Conservation (phyloP, 2,888 invertebrate genomes). For the Drosophila rubida region DNA sequence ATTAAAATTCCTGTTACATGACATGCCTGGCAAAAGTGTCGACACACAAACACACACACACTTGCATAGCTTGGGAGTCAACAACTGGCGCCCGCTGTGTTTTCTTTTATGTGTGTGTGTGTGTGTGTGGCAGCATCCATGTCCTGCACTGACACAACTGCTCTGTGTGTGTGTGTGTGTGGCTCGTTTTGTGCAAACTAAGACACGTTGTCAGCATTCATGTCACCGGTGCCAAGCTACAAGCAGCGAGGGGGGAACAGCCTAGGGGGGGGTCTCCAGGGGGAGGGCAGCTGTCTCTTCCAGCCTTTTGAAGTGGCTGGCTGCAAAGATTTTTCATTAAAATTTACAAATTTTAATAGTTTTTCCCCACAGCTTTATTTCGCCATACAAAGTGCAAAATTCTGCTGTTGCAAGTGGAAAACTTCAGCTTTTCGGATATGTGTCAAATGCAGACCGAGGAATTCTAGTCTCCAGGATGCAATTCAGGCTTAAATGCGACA, state of each 20-base stretch:
- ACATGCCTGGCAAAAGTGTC: conserved; percentile 68
- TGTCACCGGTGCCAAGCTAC: conserved; percentile 64
- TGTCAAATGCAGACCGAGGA: conserved; percentile 50
- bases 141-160: conserved; percentile 49
- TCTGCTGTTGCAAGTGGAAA: conserved; percentile 48
- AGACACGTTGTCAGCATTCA: conserved; percentile 81
- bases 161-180: conserved; percentile 19
- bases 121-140: conserved; percentile 46
- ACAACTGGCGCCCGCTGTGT: conserved; percentile 45
- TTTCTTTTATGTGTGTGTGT: conserved; percentile 15
- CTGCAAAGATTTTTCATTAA: conserved; percentile 72
- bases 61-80: conserved; percentile 46
- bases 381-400: conserved; percentile 30
- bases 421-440: conserved; percentile 46
- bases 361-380: conserved; percentile 37
- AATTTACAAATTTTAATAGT: conserved; percentile 68
- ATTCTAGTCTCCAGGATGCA: conserved; percentile 40
- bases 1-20: conserved; percentile 78
- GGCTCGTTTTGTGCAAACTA: conserved; percentile 78
- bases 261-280: neutral
- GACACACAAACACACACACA: conserved; percentile 56
- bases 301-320: conserved; percentile 68
- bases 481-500: conserved; percentile 34
- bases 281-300: conserved; percentile 19
- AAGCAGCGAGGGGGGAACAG: conserved; percentile 6